Percentiles rank a stretch among this genome's conserved stretches.
These are phyloP conservation scores for Zoanthus solanderi DNA, from an alignment of 92 coral and sea anemone species.

Conservation along the genomic window DNA sequence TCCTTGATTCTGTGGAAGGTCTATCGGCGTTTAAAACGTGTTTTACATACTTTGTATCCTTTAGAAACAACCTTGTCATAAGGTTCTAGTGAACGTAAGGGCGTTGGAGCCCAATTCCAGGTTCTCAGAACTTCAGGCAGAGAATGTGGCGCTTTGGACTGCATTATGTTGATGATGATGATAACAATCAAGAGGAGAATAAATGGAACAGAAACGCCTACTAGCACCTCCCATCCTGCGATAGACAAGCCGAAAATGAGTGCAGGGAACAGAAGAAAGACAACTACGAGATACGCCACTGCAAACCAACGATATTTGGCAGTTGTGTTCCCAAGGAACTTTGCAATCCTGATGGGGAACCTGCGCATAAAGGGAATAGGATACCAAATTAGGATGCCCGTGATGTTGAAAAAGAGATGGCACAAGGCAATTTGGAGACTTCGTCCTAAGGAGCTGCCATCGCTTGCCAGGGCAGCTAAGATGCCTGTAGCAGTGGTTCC, in stretches of 20 bases:
- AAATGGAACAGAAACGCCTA: slow-evolving; percentile 20
- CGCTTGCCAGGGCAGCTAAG: slow-evolving; percentile 78
- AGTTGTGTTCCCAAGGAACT: slow-evolving; percentile 42
- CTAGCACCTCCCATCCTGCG: slow-evolving; percentile 41
- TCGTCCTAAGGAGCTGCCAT: not conserved
- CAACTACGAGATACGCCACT: slow-evolving; percentile 20
- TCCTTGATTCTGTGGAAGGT: too few relatives aligned
- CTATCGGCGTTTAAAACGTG: not conserved
- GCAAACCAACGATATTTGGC: slow-evolving; percentile 50
- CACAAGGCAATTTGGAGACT: slow-evolving; percentile 33
- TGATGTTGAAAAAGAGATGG: slow-evolving; percentile 41
- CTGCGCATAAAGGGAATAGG: slow-evolving; percentile 43
- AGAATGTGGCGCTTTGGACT: not conserved
- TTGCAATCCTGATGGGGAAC: slow-evolving; percentile 21
- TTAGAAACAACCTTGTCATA: slow-evolving; percentile 14
- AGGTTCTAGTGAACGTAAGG: slow-evolving; percentile 24
- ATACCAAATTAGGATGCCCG: slow-evolving; percentile 38
- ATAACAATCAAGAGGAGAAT: not conserved
- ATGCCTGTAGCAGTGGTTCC: slow-evolving; percentile 47
- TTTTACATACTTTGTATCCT: not conserved
- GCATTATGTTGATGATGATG: slow-evolving; percentile 15
- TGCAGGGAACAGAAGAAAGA: slow-evolving; percentile 24
- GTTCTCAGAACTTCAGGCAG: slow-evolving; percentile 12
- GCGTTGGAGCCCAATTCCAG: slow-evolving; percentile 47
- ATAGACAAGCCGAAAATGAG: slow-evolving; percentile 27